Evolutionary conservation across 2,888 invertebrate genomes (phyloP), one percentile per base, ranked within the genome.

Genomic region (Lymantria monacha): DNA sequence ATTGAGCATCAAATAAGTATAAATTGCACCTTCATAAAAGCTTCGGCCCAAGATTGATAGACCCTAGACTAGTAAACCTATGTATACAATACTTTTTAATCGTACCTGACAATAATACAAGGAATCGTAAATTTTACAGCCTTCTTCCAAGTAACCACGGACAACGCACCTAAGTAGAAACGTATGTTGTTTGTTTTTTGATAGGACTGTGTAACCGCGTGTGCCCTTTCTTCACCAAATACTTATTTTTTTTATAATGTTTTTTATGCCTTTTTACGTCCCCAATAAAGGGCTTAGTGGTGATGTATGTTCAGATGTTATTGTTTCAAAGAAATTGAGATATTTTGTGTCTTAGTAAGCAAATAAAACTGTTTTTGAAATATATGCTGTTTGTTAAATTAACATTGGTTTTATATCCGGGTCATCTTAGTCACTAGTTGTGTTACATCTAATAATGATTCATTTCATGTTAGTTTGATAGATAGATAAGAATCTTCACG

Each of bases 91-190:
- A 60, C 46, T 66, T 64, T 62, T 57, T 63, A 61, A 63, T 61
- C 59, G 54, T 57, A 46, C 59, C 69, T 69, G 66, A 79, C 72
- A 76, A 82, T 83, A 85, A 79, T 83, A 83, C 84, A 83, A 76
- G 75, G 84, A 86, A 88, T 87, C 88, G 81, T 89, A 90, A 87
- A 89, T 87, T 89, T 89, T 83, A 90, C 83, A 79, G 79, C 79
- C 72, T 53, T 76, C 77, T 86, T 89, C 86, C 81, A 76, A 68
- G 82, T 81, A 88, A 85, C 81, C 69, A 75, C 76, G 79, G 76
- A 80, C 83, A 74, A 70, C 75, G 77, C 75, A 70, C 76, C 83
- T 89, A 85, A 90, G 88, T 90, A 87, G 83, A 88, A 83, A 78
- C 80, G 80, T 83, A 69, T 87, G 86, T 87, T 76, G 82, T 87